Evolutionary conservation across 2,113 vertebrate species (phyloP).

Genomic region (Pedionomus torquatus): DNA sequence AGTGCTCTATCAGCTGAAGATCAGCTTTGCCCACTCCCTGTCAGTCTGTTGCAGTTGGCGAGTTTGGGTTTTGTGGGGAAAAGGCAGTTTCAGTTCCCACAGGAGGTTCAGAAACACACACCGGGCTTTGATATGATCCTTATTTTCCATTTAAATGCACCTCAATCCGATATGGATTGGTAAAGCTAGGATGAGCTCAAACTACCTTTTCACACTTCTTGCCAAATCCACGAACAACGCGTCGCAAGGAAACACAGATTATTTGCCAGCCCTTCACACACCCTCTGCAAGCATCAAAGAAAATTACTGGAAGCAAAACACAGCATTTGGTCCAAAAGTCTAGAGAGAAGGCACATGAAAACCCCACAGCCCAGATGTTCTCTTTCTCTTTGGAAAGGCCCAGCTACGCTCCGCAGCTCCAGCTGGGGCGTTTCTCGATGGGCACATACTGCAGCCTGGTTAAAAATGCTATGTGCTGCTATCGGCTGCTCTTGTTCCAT

Average conservation of each 20-base stretch:
- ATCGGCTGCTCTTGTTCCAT: neutral
- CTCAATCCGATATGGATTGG: rapidly evolving
- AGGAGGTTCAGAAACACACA: neutral
- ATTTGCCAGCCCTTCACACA: neutral
- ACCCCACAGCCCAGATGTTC: neutral
- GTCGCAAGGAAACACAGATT: neutral
- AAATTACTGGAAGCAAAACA: neutral
- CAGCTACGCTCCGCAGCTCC: neutral
- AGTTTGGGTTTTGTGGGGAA: neutral
- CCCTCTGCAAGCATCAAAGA: neutral
- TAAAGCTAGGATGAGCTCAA: neutral
- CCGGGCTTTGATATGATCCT: neutral
- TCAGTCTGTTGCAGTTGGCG: neutral
- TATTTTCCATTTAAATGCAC: neutral
- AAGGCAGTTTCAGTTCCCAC: neutral
- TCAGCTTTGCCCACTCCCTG: neutral
- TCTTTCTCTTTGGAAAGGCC: neutral
- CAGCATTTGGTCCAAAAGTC: neutral
- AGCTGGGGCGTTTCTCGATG: neutral
- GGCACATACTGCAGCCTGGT: neutral
- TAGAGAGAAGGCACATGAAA: neutral
- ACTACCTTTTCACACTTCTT: neutral
- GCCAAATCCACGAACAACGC: neutral
- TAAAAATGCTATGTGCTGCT: neutral
- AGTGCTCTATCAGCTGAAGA: neutral